phyloP scores from a whole-genome alignment of 2,113 vertebrate genomes.

The Oreochromis tanganicae region DNA sequence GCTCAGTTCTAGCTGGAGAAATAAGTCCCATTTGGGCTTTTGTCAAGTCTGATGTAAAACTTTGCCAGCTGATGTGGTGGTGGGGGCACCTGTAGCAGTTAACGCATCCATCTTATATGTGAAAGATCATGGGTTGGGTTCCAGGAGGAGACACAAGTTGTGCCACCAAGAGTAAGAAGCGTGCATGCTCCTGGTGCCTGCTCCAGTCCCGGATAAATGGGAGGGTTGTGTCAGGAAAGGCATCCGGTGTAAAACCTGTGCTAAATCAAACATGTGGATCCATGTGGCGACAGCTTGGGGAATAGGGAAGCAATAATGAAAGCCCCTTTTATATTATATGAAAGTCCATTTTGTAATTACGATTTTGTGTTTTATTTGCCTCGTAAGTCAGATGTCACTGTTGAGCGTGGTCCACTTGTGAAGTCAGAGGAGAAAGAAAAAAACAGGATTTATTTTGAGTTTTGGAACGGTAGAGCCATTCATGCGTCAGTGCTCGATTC shows the following conservation, averaged over 20 bases:
- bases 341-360: neutral
- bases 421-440: neutral
- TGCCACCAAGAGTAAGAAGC: neutral
- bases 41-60: neutral
- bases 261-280: neutral
- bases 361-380: neutral
- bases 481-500: neutral
- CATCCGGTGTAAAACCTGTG: neutral
- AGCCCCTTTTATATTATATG: neutral
- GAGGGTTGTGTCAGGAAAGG: neutral
- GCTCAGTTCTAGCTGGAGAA: neutral
- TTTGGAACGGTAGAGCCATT: neutral
- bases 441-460: neutral
- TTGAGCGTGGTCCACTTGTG: neutral
- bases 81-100: neutral
- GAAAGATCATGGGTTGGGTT: neutral
- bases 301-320: neutral
- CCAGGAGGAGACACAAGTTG: neutral
- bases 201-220: neutral
- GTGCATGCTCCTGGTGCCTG: fast-evolving
- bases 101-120: neutral
- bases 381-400: neutral
- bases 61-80: neutral
- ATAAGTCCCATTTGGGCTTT: neutral
- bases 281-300: neutral